phyloP scores from a whole-genome alignment of 2,888 invertebrate genomes.

The Chloroclysta siterata region DNA sequence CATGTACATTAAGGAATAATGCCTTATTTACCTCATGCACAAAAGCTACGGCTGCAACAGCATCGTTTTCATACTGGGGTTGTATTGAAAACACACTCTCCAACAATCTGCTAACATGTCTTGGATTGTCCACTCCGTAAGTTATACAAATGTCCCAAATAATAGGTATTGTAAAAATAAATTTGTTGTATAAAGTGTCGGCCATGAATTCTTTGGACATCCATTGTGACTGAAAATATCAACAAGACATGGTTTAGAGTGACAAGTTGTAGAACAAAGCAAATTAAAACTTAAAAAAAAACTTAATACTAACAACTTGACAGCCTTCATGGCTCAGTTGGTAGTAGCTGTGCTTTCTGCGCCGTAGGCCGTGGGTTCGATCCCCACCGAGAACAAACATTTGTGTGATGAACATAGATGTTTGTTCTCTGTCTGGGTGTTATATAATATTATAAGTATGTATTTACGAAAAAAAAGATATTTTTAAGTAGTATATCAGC shows the following conservation, averaged over 20 bases:
- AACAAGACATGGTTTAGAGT: background rate
- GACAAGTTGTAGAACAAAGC: no score
- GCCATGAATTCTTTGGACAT: slow-evolving; percentile 88
- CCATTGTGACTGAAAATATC: slow-evolving; percentile 79
- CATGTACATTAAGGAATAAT: background rate
- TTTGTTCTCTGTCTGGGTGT: no score
- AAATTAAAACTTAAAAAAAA: no score
- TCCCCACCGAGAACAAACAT: no score
- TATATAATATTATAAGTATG: no score
- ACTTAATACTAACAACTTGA: no score
- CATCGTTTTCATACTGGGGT: slow-evolving; percentile 87
- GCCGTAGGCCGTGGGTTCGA: no score
- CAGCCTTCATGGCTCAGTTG: no score
- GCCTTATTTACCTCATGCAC: slow-evolving; percentile 74
- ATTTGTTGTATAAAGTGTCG: slow-evolving; percentile 90
- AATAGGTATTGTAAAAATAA: slow-evolving; percentile 92
- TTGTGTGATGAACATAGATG: no score
- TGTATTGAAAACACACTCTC: slow-evolving; percentile 87
- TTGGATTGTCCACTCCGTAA: slow-evolving; percentile 88
- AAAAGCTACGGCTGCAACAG: slow-evolving; percentile 79
- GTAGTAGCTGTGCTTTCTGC: no score
- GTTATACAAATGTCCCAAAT: slow-evolving; percentile 91
- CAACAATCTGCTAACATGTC: slow-evolving; percentile 86
- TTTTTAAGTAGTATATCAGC: no score
- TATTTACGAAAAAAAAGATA: no score